Evolutionary conservation across 2,113 vertebrate genomes (phyloP), one percentile per base, ranked within the genome.

Genomic region (Rostratula benghalensis): DNA sequence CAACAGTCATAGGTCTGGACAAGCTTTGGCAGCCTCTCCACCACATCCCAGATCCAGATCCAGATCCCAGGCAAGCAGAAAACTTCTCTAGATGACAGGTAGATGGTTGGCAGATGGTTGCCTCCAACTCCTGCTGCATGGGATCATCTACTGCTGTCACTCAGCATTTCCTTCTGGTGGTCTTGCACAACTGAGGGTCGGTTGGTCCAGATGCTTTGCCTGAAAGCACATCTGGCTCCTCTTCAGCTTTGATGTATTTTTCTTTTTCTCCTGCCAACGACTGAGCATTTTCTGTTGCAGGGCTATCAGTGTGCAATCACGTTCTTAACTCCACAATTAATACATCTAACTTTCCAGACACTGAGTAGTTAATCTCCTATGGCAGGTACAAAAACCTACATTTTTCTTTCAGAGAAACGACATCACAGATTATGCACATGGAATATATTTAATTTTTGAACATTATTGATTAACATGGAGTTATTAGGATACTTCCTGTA

Each of bases 1-100:
- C 22, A 90, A 68, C 17, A 74, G 39, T 14, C 33, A n/a, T 3
- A 68, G 25, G 10, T 37, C 30, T 65, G 33, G 35, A 69, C 50
- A 87, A 60, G 27, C 28, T 91, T 53, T 70, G 37, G 30, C 24
- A 63, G 37, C 17, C 28, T 76, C 37, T 69, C 69, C 17, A 67
- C 41, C 57, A 17, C 1, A 5, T 12, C 33, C 50, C 2, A 0
- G 13, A 48, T 43, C 13, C 2, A 0, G 13, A 48, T 43, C 13
- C 59, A 64, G 82, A 46, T 12, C 33, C 57, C 28, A 61, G 53
- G 21, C 31, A 90, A 83, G 20, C 10, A 88, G 67, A 64, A 88
- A 54, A 39, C 3, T 68, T 70, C 57, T 68, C 53, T 31, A 83
- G 33, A n/a, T 0, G 1, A 51, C n/a, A 85, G 57, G 35, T 19